Base-by-base conservation (phyloP, 2,888 invertebrate genomes). In the Nomada ferruginata region DNA sequence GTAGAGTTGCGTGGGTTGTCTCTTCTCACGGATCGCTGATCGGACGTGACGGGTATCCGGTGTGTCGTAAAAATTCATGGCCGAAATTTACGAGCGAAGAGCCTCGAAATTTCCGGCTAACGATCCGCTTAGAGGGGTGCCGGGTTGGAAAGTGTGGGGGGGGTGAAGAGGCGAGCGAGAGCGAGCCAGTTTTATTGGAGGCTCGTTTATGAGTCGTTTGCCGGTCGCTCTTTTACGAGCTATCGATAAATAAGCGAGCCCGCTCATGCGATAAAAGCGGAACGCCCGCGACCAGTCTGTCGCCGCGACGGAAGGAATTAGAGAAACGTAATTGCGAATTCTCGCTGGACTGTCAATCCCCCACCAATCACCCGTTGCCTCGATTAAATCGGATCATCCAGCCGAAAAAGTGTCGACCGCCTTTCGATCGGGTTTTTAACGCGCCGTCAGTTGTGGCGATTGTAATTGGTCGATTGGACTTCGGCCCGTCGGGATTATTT, bases 21-120 rank as follows among this genome's bases (percentile, higher is more conserved):
- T 52, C 23, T 36, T 70, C 42, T 70, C 68, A 47, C 80, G 57
- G 52, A 55, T 69, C 64, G 74, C 65, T 76, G 76, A 80, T 70
- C 76, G 80, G 76, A 77, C 72, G 79, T 80, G 79, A 83, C 82
- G 42, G 68, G 75, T 68, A 75, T 61, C 65, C 71, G 50, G 59
- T 1, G 23, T 57, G 66, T 81, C 87, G 86, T 89, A 89, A 89
- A 89, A 89, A 89, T 89, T 88, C 86, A 89, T 85, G 87, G 73
- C 15, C 75, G 78, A 86, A 89, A 86, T 87, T 89, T 89, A 89
- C 86, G 89, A 87, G 83, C 65, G 76, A 59, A 66, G 76, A 61
- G 76, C 80, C 79, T 78, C 82, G 84, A 87, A 86, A 87, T 83
- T 89, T 86, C 72, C 79, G 68, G 75, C 82, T 88, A 88, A 89